Evolutionary conservation across 2,797 vertebrate species (phyloP), one percentile per base, ranked within the genome.

Genomic region (Dicrostonyx torquatus): DNA sequence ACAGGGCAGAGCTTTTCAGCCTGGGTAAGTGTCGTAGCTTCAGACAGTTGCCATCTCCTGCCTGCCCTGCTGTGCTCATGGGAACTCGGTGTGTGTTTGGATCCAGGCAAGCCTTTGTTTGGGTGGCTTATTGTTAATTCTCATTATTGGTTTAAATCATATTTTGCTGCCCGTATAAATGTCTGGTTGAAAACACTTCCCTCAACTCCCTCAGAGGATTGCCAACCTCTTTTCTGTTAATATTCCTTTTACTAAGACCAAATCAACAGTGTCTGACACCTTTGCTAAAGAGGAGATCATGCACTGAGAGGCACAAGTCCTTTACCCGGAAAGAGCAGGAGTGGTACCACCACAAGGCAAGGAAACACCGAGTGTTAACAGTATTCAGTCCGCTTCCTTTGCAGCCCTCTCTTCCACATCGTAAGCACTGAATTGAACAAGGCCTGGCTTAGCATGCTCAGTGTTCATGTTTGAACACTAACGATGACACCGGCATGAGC

Each of bases 141-240:
- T 73, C 24, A 29, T 58, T 77, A 68, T 37, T 70, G 94, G 29
- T 93, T 95, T 91, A 92, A 91, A 84, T 94, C 37, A 34, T 78
- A 83, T 48, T 78, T 92, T 26, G 5, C 60, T 87, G 55, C n/a
- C 20, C 79, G 62, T 92, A 43, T 92, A 37, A 60, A 66, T 83
- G 87, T 84, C 70, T 92, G 87, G 26, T 18, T 96, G 75, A 37
- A 90, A 94, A 86, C 79, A 31, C 58, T 89, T 94, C 53, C 86
- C 77, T 93, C 53, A 88, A 88, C 18, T 75, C 70, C 89, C 66
- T 79, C 18, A 92, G 90, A 53, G 80, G 86, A 92, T 84, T 68
- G 60, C 85, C 68, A 78, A 45, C 79, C 24, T 94, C 43, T 9
- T 79, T 89, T 84, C 86, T 68, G 84, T 84, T 48, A 90, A 78